Percentiles rank a stretch among this genome's conserved stretches.
Conservation (phyloP, 2,888 invertebrate species). For the Platerodrilus igneus region DNA sequence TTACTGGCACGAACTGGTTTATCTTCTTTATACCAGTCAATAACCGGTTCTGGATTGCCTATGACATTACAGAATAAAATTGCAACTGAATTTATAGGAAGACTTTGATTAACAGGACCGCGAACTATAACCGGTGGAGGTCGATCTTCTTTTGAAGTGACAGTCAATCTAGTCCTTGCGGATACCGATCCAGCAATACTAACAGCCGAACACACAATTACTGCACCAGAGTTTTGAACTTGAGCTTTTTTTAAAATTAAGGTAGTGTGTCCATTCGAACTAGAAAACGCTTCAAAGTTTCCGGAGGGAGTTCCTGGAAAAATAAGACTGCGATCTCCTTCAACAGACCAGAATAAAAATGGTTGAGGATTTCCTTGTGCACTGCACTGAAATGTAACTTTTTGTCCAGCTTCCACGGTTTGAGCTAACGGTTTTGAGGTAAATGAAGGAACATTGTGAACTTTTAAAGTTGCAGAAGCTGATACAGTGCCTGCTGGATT, state of each 20-base stretch:
- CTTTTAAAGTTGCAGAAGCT: slow-evolving; percentile 70
- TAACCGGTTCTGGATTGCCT: slow-evolving; percentile 73
- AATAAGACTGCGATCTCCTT: slow-evolving; percentile 77
- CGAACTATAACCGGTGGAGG: slow-evolving; percentile 87
- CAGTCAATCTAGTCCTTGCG: slow-evolving; percentile 71
- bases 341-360: slow-evolving; percentile 84
- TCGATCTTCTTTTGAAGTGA: slow-evolving; percentile 73
- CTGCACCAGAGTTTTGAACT: slow-evolving; percentile 66
- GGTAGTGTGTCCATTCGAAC: slow-evolving; percentile 59
- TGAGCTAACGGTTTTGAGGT: slow-evolving; percentile 61
- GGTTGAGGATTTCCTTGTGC: slow-evolving; percentile 79
- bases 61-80: slow-evolving; percentile 78
- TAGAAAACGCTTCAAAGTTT: slow-evolving; percentile 67
- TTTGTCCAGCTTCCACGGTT: slow-evolving; percentile 64
- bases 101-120: slow-evolving; percentile 90
- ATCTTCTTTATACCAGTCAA: slow-evolving; percentile 79
- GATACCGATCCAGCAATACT: slow-evolving; percentile 81
- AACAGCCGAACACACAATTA: slow-evolving; percentile 80
- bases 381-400: slow-evolving; percentile 75
- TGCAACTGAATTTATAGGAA: slow-evolving; percentile 82
- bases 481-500: slow-evolving; percentile 75
- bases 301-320: slow-evolving; percentile 71
- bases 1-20: slow-evolving; percentile 64
- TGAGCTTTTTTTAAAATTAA: slow-evolving; percentile 61
- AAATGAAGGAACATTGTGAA: slow-evolving; percentile 71